Evolutionary conservation across 2,797 vertebrate genomes (phyloP).

Genomic region (Protonibea diacanthus): DNA sequence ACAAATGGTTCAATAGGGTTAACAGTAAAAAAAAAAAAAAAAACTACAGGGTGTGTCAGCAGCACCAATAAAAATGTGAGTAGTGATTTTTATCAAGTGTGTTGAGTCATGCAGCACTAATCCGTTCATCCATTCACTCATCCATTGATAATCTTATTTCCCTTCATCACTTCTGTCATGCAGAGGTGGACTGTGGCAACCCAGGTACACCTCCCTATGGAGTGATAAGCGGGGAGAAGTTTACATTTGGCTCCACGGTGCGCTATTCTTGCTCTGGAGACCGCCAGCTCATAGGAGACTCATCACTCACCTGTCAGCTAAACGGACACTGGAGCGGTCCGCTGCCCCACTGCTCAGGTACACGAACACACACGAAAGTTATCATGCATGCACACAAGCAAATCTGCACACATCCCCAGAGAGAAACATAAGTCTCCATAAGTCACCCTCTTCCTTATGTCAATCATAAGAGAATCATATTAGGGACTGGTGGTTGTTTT

Average conservation of each 20-base stretch:
- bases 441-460: neutral
- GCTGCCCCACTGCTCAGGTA: constrained; percentile 98
- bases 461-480: neutral
- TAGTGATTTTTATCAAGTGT: constrained; percentile 13
- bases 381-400: constrained; percentile 1
- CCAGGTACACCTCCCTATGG: constrained; percentile 93
- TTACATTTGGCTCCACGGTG: constrained; percentile 93
- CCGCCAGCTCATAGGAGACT: constrained; percentile 89
- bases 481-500: neutral
- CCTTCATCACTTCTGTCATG: constrained; percentile 30
- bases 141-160: constrained; percentile 25
- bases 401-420: neutral
- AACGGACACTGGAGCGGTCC: constrained; percentile 96
- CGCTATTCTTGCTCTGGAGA: constrained; percentile 92
- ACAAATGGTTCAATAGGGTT: neutral
- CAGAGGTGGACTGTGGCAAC: constrained; percentile 97
- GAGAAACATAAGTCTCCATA: neutral
- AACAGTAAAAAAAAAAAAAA: neutral
- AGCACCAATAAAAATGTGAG: neutral
- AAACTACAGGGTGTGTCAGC: neutral
- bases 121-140: constrained; percentile 22
- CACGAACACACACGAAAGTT: constrained; percentile 13
- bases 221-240: constrained; percentile 92
- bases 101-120: constrained; percentile 14
- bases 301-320: constrained; percentile 93